phyloP scores from a whole-genome alignment of 1,140 invertebrate species.

The Macrobrachium rosenbergii region DNA sequence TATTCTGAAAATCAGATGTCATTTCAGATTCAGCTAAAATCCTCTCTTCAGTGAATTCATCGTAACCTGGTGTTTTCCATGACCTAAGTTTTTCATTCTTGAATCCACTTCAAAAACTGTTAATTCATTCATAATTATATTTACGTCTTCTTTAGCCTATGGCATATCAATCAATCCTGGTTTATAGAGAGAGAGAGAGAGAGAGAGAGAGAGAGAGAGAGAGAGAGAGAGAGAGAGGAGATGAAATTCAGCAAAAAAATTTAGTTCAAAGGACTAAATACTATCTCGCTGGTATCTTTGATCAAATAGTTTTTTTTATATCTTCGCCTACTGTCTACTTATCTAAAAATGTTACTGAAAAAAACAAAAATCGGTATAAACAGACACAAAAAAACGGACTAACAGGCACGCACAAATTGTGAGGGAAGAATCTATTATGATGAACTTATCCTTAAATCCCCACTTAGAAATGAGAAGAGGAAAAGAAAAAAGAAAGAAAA shows the following conservation, averaged over 20 bases:
- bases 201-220: slow-evolving; percentile 5
- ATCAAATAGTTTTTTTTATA: no score
- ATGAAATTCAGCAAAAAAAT: neutral
- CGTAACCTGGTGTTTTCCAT: no score
- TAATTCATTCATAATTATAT: neutral
- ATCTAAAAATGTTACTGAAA: neutral
- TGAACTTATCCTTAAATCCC: neutral
- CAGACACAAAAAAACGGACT: no score
- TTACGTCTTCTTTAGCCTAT: neutral
- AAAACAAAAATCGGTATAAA: neutral
- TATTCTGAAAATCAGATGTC: no score
- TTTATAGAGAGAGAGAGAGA: slow-evolving; percentile 28
- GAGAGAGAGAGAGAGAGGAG: neutral
- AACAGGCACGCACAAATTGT: neutral
- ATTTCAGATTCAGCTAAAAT: no score
- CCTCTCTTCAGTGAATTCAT: no score
- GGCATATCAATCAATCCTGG: no score
- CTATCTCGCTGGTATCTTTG: no score
- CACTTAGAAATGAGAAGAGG: neutral
- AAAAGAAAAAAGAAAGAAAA: slow-evolving; percentile 1
- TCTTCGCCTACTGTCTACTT: neutral
- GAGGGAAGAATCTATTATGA: neutral
- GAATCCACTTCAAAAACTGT: no score
- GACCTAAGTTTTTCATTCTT: no score
- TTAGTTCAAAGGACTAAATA: no score